Conservation (phyloP, 2,113 vertebrate genomes). For the Orycteropus afer region DNA sequence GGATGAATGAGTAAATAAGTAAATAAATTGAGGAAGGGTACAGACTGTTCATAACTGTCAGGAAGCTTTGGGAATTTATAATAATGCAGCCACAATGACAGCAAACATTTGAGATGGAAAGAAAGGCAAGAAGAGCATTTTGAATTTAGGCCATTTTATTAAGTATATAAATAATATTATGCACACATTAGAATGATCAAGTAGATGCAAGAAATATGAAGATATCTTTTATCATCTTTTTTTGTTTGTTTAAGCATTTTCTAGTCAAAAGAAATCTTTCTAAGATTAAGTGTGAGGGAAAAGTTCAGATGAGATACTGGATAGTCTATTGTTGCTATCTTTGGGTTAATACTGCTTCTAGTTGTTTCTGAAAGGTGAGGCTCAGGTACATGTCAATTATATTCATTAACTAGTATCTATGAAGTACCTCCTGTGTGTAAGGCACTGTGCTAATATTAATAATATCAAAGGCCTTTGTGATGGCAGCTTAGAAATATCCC, state of each 20-base stretch:
- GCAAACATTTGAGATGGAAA: neutral
- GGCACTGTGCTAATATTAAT: neutral
- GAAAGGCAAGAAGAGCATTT: neutral
- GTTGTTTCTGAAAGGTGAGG: neutral
- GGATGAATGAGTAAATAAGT: neutral
- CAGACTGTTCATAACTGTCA: neutral
- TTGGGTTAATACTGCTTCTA: neutral
- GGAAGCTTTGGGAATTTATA: neutral
- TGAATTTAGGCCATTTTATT: constrained; percentile 6
- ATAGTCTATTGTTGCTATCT: neutral
- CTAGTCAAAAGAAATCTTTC: neutral
- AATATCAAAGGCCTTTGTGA: neutral
- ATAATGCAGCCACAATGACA: neutral
- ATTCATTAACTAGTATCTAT: neutral
- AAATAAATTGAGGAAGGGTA: neutral
- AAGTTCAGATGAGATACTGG: neutral
- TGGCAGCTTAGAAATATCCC: neutral
- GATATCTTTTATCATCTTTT: neutral
- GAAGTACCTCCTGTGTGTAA: neutral
- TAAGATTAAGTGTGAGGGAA: neutral
- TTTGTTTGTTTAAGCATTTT: neutral
- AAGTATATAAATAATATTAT: neutral
- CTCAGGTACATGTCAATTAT: neutral
- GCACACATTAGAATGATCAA: neutral
- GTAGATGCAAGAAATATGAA: neutral